Evolutionary conservation across 2,888 invertebrate species (phyloP), one percentile per base, ranked within the genome.

Genomic region (Rhingia rostrata): DNA sequence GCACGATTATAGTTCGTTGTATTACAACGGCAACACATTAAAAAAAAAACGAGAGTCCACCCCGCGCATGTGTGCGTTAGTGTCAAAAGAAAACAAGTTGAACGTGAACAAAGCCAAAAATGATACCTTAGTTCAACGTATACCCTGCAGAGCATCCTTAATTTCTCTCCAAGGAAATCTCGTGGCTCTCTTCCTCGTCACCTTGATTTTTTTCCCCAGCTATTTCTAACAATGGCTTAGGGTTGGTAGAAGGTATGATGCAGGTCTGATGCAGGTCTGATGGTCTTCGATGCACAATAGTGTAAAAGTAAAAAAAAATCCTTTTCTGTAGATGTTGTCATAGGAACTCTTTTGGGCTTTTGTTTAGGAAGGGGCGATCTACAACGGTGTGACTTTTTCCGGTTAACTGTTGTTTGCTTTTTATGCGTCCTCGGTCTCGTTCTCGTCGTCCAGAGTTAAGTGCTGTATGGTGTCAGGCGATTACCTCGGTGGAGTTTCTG

Each of bases 391-490:
- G 54, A 60, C 37, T 43, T 43, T 22, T 63, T 56, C 66, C 47
- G 56, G 43, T 66, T 77, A 60, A 53, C 60, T 1, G 22, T 22
- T 22, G 22, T 22, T 22, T 22, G 22, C 2, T 66, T 79, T 66
- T 12, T 12, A 32, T 43, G 6, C 4, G 4, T 10, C 30, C 3
- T 10, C 4, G 32, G 51, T 33, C 22, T 22, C 4, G 32, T 60
- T 33, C 22, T 22, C 22, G 22, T 22, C 22, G 22, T 22, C 9
- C 7, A 51, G 60, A 77, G 70, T 66, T 66, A 66, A 77, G 77
- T 82, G 82, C 66, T 72, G 10, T 61, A 49, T 70, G 61, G 72
- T 82, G 82, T 77, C 54, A 82, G 72, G 70, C 82, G 77, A 77
- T 77, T 77, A 72, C 54, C 60, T 66, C 53, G 10, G 10, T 22